Percentiles rank a stretch among this genome's conserved stretches.
Evolutionary conservation across 2,113 vertebrate species (phyloP).

Genomic region (Salvelinus namaycush): DNA sequence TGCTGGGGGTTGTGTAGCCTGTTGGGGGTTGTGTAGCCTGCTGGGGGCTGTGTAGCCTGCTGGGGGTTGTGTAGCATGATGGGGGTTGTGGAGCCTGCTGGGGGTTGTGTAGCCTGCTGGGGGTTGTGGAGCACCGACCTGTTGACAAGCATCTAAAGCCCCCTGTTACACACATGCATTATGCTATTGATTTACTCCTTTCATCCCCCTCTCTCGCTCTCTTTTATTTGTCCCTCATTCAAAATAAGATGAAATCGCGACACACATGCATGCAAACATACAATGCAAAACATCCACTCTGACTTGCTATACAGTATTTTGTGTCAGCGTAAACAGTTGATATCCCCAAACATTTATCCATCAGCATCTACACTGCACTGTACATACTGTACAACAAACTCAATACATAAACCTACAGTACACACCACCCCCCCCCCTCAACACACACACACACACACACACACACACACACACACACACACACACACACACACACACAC

Average conservation of each 20-base stretch:
- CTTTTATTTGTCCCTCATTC: constrained; percentile 32
- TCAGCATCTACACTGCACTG: too few species aligned
- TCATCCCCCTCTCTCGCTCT: constrained; percentile 18
- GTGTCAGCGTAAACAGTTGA: too few species aligned
- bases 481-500: neutral
- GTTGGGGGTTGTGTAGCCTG: neutral
- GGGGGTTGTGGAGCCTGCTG: neutral
- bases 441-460: neutral
- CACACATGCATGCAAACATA: neutral
- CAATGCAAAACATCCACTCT: neutral
- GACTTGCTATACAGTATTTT: neutral
- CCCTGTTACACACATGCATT: constrained; percentile 17
- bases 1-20: constrained; percentile 1
- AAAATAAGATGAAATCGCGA: neutral
- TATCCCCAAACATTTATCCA: too few species aligned
- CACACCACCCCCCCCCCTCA: too few species aligned
- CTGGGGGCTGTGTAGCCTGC: neutral
- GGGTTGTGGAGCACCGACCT: constrained; percentile 20
- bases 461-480: constrained; percentile 2
- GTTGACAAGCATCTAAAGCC: constrained; percentile 51
- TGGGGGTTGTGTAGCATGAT: neutral
- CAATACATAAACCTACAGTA: neutral
- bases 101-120: neutral
- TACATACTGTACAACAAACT: too few species aligned
- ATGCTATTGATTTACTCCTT: constrained; percentile 40